phyloP scores from a whole-genome alignment of 2,113 vertebrate species.

The Phoenicopterus ruber region DNA sequence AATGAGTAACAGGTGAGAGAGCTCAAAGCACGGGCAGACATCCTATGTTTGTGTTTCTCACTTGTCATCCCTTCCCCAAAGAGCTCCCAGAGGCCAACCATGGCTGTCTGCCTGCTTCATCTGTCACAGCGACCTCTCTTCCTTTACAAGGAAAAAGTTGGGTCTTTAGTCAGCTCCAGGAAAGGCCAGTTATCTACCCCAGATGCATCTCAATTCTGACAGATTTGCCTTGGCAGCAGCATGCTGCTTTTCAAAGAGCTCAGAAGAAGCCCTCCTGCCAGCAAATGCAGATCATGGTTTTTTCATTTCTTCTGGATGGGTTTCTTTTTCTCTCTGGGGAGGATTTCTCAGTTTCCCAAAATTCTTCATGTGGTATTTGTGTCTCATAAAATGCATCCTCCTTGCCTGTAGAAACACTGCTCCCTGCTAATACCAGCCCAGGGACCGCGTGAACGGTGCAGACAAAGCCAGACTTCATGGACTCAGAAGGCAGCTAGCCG shows the following conservation, averaged over 20 bases:
- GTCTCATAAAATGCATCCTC: not conserved
- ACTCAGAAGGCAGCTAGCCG: not conserved
- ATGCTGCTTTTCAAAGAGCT: not conserved
- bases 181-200: not conserved
- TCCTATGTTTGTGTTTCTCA: not conserved
- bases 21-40: not conserved
- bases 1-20: slow-evolving; percentile 19
- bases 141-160: not conserved
- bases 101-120: not conserved
- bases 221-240: not conserved
- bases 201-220: not conserved
- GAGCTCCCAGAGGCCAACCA: not conserved
- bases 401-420: not conserved
- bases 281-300: not conserved
- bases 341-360: not conserved
- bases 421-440: not conserved
- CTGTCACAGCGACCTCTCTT: not conserved
- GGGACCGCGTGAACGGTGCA: not conserved
- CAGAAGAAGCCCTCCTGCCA: not conserved
- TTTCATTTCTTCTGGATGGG: not conserved
- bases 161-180: not conserved
- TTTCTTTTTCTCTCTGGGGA: not conserved
- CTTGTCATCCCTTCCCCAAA: not conserved
- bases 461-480: not conserved
- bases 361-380: not conserved